A percentile compares a stretch with the other conserved stretches of the same genome.
Conservation (phyloP, 2,888 invertebrate genomes). For the Pyralis farinalis region DNA sequence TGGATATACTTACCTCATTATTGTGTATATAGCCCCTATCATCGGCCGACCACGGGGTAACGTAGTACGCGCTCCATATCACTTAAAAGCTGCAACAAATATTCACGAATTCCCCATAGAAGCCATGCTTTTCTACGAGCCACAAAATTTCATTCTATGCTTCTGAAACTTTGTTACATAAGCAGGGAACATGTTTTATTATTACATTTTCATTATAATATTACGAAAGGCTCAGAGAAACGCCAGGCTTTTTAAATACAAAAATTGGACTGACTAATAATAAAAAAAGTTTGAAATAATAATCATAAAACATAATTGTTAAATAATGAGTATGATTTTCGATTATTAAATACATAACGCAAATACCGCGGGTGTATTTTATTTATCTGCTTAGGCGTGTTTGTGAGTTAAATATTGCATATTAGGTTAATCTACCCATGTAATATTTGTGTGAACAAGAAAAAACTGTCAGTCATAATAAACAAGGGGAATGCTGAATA, state of each 20-base stretch:
- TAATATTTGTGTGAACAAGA: constrained; percentile 2
- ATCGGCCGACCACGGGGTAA: constrained; percentile 45
- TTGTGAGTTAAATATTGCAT: too few species aligned
- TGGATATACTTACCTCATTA: constrained; percentile 60
- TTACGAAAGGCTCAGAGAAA: constrained; percentile 33
- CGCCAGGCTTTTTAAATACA: constrained; percentile 32
- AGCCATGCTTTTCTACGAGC: constrained; percentile 57
- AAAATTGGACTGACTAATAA: constrained; percentile 20
- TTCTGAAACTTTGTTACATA: not conserved
- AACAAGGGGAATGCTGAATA: constrained; percentile 74
- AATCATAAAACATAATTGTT: too few species aligned
- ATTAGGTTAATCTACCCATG: too few species aligned
- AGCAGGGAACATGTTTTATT: not conserved
- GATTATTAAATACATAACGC: too few species aligned
- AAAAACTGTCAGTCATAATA: constrained; percentile 41
- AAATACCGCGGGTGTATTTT: too few species aligned
- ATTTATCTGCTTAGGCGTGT: too few species aligned
- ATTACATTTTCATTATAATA: not conserved
- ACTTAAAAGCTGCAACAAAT: constrained; percentile 78
- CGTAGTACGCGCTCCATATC: constrained; percentile 62
- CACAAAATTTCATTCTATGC: constrained; percentile 10
- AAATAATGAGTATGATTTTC: too few species aligned
- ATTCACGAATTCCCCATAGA: constrained; percentile 75
- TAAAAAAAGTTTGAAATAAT: too few species aligned
- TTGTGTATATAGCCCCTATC: constrained; percentile 50